phyloP scores from a whole-genome alignment of 2,888 invertebrate genomes.

The Pimpla rufipes region DNA sequence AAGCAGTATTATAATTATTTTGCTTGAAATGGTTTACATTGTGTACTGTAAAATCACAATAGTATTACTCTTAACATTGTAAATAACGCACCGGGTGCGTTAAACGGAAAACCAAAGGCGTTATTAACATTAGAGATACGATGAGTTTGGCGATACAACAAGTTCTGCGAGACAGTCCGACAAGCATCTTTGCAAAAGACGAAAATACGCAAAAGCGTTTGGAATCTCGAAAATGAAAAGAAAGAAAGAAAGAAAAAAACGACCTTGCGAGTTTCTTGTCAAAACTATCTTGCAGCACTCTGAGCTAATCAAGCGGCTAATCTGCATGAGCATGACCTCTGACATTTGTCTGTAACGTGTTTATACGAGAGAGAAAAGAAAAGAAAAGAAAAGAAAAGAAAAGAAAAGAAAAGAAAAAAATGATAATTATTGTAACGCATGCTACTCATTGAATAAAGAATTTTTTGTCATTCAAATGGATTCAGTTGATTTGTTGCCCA shows the following conservation, averaged over 20 bases:
- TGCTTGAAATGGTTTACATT: slow-evolving; percentile 33
- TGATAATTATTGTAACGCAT: slow-evolving; percentile 81
- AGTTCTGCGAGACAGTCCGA: slow-evolving; percentile 31
- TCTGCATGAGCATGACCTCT: slow-evolving; percentile 81
- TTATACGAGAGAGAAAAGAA: slow-evolving; percentile 66
- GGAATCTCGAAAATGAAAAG: not conserved
- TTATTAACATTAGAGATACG: slow-evolving; percentile 46
- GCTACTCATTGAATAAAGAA: slow-evolving; percentile 81
- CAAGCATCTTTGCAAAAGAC: slow-evolving; percentile 14
- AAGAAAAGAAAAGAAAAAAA: too few species aligned
- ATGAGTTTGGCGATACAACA: slow-evolving; percentile 47
- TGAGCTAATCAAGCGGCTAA: slow-evolving; percentile 65
- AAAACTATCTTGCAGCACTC: slow-evolving; percentile 54
- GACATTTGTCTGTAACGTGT: slow-evolving; percentile 74
- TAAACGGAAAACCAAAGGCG: slow-evolving; percentile 31
- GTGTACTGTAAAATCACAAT: slow-evolving; percentile 48
- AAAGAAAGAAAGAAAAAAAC: not conserved
- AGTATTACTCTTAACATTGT: slow-evolving; percentile 50
- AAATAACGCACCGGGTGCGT: slow-evolving; percentile 41
- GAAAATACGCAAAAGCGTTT: slow-evolving; percentile 2
- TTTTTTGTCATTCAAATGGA: slow-evolving; percentile 79
- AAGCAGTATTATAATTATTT: slow-evolving; percentile 60
- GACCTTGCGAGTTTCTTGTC: slow-evolving; percentile 16
- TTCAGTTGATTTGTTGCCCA: slow-evolving; percentile 81
- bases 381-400: slow-evolving; percentile 70